Conservation (phyloP, 2,113 vertebrate species). For the Nesogale talazaci region DNA sequence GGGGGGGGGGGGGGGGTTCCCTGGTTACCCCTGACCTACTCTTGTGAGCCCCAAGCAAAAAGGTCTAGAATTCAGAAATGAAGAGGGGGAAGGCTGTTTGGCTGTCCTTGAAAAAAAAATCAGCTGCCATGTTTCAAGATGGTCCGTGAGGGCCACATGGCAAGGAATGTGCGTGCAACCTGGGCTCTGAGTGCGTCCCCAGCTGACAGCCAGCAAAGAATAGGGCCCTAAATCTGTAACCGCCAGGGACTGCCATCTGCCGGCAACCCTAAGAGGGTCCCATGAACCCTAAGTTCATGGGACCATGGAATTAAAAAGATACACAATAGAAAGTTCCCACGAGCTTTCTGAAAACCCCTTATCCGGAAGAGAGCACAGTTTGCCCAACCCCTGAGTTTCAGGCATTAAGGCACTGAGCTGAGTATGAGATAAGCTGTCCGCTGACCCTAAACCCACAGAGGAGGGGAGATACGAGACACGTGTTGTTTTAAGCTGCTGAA, state of each 20-base stretch:
- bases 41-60: not conserved
- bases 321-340: too few relatives aligned
- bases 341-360: too few relatives aligned
- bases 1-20: too few relatives aligned
- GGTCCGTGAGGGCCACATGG: fast-evolving
- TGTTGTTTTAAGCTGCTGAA: not conserved
- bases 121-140: too few relatives aligned
- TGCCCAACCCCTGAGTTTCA: not conserved
- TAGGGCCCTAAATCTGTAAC: not conserved
- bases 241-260: not conserved
- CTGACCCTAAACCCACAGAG: not conserved
- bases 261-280: not conserved
- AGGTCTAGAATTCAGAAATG: not conserved
- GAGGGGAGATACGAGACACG: not conserved
- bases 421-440: not conserved
- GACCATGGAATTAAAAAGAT: too few relatives aligned
- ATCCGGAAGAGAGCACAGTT: not conserved
- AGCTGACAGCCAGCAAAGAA: not conserved
- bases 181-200: not conserved
- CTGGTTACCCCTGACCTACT: not conserved
- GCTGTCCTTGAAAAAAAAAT: too few relatives aligned
- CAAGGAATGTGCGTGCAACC: not conserved
- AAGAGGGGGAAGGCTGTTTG: too few relatives aligned
- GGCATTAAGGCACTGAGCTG: not conserved
- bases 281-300: too few relatives aligned